Evolutionary conservation across 2,797 vertebrate genomes (phyloP).

Genomic region (Parauchenoglanis ngamensis): DNA sequence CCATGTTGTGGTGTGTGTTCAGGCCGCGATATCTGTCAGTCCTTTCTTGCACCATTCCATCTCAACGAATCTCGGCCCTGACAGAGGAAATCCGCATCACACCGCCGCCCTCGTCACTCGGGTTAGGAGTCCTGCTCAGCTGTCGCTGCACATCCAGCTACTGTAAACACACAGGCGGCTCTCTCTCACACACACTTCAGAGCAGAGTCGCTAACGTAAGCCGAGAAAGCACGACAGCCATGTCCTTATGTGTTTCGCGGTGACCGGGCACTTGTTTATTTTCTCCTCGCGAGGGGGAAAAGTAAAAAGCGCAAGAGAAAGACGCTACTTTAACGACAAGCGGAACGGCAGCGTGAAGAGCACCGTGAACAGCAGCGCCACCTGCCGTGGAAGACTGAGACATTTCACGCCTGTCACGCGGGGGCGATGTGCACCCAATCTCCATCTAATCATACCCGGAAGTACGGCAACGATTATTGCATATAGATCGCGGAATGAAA

Average conservation of each 20-base stretch:
- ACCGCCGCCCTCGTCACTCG: constrained; percentile 1
- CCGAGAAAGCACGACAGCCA: not conserved
- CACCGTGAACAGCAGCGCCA: constrained; percentile 16
- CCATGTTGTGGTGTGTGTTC: constrained; percentile 51
- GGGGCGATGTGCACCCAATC: not conserved
- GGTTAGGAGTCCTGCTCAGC: constrained; percentile 8
- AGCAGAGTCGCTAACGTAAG: not conserved
- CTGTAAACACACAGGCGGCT: not conserved
- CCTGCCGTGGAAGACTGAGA: constrained; percentile 19
- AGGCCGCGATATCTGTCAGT: constrained; percentile 38
- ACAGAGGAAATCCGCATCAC: constrained; percentile 28
- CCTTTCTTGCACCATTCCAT: constrained; percentile 68
- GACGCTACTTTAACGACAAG: not conserved
- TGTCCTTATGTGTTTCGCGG: not conserved
- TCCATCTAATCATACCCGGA: not conserved
- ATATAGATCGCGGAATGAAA: not conserved
- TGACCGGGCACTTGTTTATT: not conserved
- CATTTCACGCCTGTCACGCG: not conserved
- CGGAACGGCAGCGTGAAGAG: not conserved
- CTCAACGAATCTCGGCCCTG: constrained; percentile 47
- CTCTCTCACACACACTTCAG: not conserved
- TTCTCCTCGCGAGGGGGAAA: not conserved
- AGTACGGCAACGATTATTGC: not conserved
- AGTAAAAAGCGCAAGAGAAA: not conserved
- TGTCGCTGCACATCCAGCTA: constrained; percentile 21